Evolutionary conservation across 1,140 invertebrate species (phyloP).

Genomic region (Drosophila sproati): DNA sequence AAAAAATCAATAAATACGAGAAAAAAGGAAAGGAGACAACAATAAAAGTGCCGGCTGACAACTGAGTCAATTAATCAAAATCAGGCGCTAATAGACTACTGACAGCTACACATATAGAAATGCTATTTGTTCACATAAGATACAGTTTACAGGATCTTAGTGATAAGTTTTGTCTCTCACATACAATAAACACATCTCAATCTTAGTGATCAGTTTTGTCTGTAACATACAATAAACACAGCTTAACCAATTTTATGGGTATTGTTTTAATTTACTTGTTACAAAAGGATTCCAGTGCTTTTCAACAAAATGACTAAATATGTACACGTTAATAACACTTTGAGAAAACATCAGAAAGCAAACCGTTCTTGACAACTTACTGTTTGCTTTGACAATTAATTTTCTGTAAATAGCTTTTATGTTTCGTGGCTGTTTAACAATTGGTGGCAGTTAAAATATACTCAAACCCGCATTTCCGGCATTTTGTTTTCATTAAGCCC

Average conservation of each 20-base stretch:
- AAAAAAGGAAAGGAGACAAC: neutral
- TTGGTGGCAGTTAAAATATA: slow-evolving; percentile 2
- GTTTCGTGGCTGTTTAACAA: neutral
- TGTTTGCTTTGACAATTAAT: slow-evolving; percentile 18
- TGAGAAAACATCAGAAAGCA: neutral
- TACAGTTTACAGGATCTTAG: slow-evolving; percentile 1
- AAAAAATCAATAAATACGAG: neutral
- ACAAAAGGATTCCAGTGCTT: neutral
- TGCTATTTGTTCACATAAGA: slow-evolving; percentile 2
- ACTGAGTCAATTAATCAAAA: slow-evolving; percentile 47
- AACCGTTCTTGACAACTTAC: slow-evolving; percentile 16
- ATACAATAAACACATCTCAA: too few relatives aligned
- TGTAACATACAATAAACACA: neutral
- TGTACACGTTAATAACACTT: neutral
- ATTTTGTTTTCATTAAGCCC: slow-evolving; percentile 17
- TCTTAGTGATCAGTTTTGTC: too few relatives aligned
- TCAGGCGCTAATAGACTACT: slow-evolving; percentile 28
- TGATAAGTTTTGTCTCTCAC: too few relatives aligned
- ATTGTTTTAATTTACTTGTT: neutral
- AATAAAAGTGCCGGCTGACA: slow-evolving; percentile 16
- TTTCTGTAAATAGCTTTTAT: slow-evolving; percentile 11
- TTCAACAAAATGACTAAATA: slow-evolving; percentile 11
- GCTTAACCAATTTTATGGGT: neutral
- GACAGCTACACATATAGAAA: neutral
- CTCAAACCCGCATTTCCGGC: slow-evolving; percentile 40